Conservation (phyloP, 2,797 vertebrate species). For the Lepidocolaptes lacrymiger region DNA sequence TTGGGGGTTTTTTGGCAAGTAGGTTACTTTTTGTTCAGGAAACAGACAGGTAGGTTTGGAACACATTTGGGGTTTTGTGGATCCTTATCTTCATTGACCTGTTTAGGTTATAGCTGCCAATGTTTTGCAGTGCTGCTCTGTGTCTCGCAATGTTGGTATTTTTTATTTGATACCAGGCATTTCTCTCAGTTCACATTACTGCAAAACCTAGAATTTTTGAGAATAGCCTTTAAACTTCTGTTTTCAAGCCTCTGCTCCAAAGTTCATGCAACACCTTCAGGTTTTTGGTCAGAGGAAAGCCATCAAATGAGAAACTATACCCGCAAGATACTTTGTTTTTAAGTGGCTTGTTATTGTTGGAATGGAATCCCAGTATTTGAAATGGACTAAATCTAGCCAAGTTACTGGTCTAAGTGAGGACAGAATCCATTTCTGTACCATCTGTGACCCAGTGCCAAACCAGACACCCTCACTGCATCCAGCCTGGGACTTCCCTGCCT, state of each 20-base stretch:
- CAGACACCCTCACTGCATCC: background rate
- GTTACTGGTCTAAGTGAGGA: background rate
- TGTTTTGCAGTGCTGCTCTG: background rate
- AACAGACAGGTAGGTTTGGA: background rate
- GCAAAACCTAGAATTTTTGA: background rate
- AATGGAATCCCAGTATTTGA: background rate
- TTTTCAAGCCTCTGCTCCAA: background rate
- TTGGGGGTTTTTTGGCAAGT: background rate
- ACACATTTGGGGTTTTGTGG: background rate
- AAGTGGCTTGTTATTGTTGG: background rate
- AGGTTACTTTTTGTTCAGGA: background rate
- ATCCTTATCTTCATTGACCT: background rate
- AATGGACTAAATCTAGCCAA: background rate
- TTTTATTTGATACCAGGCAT: background rate
- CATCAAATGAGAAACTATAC: background rate
- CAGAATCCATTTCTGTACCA: background rate
- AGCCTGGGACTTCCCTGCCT: background rate
- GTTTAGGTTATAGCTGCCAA: background rate
- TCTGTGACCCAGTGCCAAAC: background rate
- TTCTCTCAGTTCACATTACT: background rate
- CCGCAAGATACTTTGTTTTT: background rate
- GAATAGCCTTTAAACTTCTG: background rate
- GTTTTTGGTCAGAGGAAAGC: background rate
- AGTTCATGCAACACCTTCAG: background rate
- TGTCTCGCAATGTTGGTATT: accelerated